Conservation (phyloP, 2,797 vertebrate species). For the Pitangus sulphuratus region DNA sequence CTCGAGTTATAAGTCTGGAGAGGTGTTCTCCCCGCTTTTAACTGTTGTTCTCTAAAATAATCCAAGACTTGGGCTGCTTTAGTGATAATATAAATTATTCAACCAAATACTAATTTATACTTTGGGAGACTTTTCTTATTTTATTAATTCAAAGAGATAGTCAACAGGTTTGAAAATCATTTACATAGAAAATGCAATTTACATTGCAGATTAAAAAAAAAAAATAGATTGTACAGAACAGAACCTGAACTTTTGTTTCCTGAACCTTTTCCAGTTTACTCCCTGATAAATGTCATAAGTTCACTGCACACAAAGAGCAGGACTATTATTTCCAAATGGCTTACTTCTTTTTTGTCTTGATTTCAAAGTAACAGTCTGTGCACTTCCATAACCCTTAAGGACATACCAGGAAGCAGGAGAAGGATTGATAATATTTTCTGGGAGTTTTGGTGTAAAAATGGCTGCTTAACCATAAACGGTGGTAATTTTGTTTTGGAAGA, state of each 20-base stretch:
- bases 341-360: not conserved
- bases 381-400: not conserved
- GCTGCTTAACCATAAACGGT: not conserved
- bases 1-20: not conserved
- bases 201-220: not conserved
- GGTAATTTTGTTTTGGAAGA: not conserved
- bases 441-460: not conserved
- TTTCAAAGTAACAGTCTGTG: not conserved
- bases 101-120: not conserved
- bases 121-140: not conserved
- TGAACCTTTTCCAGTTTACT: not conserved
- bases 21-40: not conserved
- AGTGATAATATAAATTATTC: not conserved
- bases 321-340: not conserved
- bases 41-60: not conserved
- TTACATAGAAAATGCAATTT: not conserved
- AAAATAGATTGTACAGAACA: not conserved
- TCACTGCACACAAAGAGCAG: not conserved
- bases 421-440: not conserved
- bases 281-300: not conserved
- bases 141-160: not conserved
- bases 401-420: rapidly evolving
- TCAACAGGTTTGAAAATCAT: not conserved
- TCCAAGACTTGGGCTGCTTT: not conserved
- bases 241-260: not conserved